A percentile compares a stretch with the other conserved stretches of the same genome.
These are phyloP conservation scores for Propithecus coquereli DNA, from an alignment of 2,113 vertebrate species.

Conservation along the genomic window DNA sequence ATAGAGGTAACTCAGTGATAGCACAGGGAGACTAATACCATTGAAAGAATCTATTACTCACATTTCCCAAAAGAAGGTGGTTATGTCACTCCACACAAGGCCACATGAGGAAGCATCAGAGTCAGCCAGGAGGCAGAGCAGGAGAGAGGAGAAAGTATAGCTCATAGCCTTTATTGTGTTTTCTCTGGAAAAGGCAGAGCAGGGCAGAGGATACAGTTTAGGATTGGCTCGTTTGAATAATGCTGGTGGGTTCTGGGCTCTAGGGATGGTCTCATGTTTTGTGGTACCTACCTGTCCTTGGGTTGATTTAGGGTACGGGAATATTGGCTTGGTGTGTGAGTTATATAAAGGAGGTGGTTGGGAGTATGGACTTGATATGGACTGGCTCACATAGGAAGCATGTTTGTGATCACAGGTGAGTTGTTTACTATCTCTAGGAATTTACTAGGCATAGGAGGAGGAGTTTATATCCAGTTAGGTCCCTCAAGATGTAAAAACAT, in stretches of 20 bases:
- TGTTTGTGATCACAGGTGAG: neutral
- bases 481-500: neutral
- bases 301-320: neutral
- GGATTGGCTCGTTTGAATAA: neutral
- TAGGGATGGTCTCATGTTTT: neutral
- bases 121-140: neutral
- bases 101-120: neutral
- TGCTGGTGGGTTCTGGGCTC: neutral
- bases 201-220: neutral
- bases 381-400: neutral
- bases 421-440: neutral
- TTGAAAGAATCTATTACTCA: neutral
- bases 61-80: neutral
- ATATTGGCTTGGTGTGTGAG: neutral
- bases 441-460: neutral
- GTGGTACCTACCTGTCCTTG: neutral
- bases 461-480: neutral
- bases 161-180: neutral
- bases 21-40: neutral
- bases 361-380: neutral
- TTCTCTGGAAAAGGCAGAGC: neutral
- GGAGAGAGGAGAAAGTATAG: neutral
- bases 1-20: neutral
- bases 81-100: neutral
- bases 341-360: neutral